Evolutionary conservation across 2,113 vertebrate species (phyloP), one percentile per base, ranked within the genome.

Genomic region (Catharus minimus): DNA sequence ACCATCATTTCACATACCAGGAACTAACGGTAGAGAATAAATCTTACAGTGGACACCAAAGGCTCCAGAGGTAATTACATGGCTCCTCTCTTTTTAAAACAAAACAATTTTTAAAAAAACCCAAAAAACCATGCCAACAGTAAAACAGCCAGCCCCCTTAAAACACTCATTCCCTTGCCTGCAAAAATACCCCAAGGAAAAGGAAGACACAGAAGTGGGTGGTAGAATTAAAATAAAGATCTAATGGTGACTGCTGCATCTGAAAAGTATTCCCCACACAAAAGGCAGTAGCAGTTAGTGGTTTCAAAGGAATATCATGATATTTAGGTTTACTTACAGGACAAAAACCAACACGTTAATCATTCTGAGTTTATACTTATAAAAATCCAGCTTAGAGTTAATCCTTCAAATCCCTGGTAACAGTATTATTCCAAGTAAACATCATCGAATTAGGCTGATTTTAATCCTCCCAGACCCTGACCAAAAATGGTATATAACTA

Each of bases 211-310:
- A 39, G 24, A 71, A 69, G n/a, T 10, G 39, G 65, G 33, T 60
- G 50, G 15, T 43, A n/a, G 30, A 49, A 88, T 73, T 14, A 67
- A 80, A 67, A 76, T 79, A 18, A 72, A 91, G 96, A 75, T 76
- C 36, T 73, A 73, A 68, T 24, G 39, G 38, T 20, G 38, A 53
- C 47, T 74, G 14, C 36, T 81, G 46, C 61, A 61, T 76, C 27
- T 79, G 50, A 89, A 94, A 74, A 61, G 23, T 26, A 74, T 39
- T 82, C 50, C 44, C 44, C 38, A 47, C 33, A 36, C 22, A 30
- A 92, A 73, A 69, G 20, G 30, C 33, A 82, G n/a, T n/a, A 33
- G 38, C 22, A 87, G 49, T 50, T 43, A 80, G 32, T 43, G 30
- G 17, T 44, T 89, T 82, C 41, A 79, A 89, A 89, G 16, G 36